Evolutionary conservation across 2,113 vertebrate species (phyloP), one percentile per base, ranked within the genome.

Genomic region (Charadrius vociferus): DNA sequence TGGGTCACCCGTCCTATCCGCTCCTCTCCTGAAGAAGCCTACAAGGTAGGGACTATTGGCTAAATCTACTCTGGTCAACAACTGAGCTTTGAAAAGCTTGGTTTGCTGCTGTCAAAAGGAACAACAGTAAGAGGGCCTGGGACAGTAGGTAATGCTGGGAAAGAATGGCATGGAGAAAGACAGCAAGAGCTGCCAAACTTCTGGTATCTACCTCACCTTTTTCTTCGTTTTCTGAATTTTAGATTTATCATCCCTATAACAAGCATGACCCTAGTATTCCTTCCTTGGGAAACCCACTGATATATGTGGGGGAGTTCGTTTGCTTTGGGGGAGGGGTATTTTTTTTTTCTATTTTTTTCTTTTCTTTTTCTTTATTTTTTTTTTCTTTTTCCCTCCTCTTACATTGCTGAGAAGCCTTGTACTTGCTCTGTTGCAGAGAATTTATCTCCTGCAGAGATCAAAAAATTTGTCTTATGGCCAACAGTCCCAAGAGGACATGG

Each of bases 261-360:
- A 89, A 65, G 4, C 1, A 24, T 55, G 9, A 70, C 65, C 36
- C 29, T 74, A 65, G 11, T 34, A 12, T 52, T 86, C 3, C 26
- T 81, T 58, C 23, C 29, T 65, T 45, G 32, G 15, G 17, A 70
- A 13, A 45, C 3, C 14, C 17, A 62, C 10, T 67, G 13, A 41
- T 23, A 11, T 2, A 17, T 19, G 14, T 2, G 3, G 14, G 7
- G 1, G 1, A 2, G 18, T 16, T 59, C 66, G 22, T 32, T 36
- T 27, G 7, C 4, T 74, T 77, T 21, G 49, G 49, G 22, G 49
- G 12, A 23, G 47, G 20, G 49, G 49, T 50, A 1, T 55, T 30
- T 1, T 8, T 17, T 43, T 41, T 43, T 68, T 47, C 6, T 47
- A 47, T 23, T 68, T 41, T 41, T 65, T 41, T 9, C 4, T 65